Evolutionary conservation across 2,888 invertebrate genomes (phyloP).

Genomic region (Clunio marinus): DNA sequence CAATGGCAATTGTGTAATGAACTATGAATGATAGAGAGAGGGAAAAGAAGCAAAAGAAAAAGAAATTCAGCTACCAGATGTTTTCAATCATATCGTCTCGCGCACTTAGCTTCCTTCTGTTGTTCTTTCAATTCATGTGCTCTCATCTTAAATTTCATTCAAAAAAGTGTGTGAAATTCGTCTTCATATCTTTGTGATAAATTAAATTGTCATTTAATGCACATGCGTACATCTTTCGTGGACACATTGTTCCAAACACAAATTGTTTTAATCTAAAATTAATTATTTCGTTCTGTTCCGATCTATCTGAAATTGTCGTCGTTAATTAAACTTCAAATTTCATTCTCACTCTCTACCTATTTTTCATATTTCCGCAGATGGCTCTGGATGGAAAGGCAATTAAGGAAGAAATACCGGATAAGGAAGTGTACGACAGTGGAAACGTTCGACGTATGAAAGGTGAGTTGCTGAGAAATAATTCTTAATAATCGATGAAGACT

Average conservation of each 20-base stretch:
- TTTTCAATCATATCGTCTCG: conserved; percentile 22
- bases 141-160: not conserved
- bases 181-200: not conserved
- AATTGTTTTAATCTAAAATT: conserved; percentile 3
- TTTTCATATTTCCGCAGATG: conserved; percentile 47
- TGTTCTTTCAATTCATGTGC: not conserved
- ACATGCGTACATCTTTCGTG: not conserved
- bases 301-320: not conserved
- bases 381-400: conserved; percentile 60
- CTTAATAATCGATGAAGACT: not conserved
- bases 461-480: conserved; percentile 40
- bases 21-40: not conserved
- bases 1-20: not conserved
- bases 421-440: conserved; percentile 53
- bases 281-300: not conserved
- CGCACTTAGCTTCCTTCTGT: conserved; percentile 24
- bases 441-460: conserved; percentile 47
- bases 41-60: not conserved
- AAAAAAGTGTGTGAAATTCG: not conserved
- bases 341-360: conserved; percentile 9
- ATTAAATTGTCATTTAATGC: conserved; percentile 22
- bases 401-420: conserved; percentile 59
- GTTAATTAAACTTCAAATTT: conserved; percentile 12
- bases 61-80: conserved; percentile 26
- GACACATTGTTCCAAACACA: not conserved